Evolutionary conservation across 2,888 invertebrate species (phyloP), one percentile per base, ranked within the genome.

Genomic region (Mythimna pallens): DNA sequence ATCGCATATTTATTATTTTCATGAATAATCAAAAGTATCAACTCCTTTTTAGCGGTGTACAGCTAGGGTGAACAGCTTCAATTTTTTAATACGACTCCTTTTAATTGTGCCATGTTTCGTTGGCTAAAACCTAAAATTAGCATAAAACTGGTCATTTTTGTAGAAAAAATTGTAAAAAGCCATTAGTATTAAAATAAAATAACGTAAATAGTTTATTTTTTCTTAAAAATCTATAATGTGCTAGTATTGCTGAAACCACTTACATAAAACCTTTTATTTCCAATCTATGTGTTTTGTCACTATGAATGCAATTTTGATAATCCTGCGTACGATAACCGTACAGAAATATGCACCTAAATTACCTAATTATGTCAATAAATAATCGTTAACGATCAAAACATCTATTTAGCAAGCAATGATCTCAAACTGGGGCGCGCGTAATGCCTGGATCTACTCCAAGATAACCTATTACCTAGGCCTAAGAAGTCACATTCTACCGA

Each of bases 401-500:
- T 58, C 8, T 59, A 65, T 70, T 58, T 55, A 70, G 12, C 57
- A 76, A 71, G 59, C 57, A 58, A 57, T 65, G 73, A 69, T 83
- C 67, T 57, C n/a, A 52, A 81, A 65, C 43, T 79, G 67, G 79
- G 82, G 57, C 75, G 40, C 57, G 34, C 65, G 74, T 65, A 61
- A 52, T n/a, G 43, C 58, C 12, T 58, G 81, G 40, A 54, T 64
- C 52, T 43, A 10, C 20, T 66, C 47, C 10, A 12, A 58, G 75
- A 81, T 81, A 81, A 81, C 82, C 66, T 66, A 70, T 70, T 65
- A 74, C 40, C 59, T 58, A 71, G 12, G 43, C 40, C 34, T 9
- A 50, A 50, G 43, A 14, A 40, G 57, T 64, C 55, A 67, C 64
- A 82, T 40, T 63, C 14, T 40, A 70, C 82, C n/a, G 59, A 81